Evolutionary conservation across 2,888 invertebrate genomes (phyloP).

Genomic region (Biston betularia): DNA sequence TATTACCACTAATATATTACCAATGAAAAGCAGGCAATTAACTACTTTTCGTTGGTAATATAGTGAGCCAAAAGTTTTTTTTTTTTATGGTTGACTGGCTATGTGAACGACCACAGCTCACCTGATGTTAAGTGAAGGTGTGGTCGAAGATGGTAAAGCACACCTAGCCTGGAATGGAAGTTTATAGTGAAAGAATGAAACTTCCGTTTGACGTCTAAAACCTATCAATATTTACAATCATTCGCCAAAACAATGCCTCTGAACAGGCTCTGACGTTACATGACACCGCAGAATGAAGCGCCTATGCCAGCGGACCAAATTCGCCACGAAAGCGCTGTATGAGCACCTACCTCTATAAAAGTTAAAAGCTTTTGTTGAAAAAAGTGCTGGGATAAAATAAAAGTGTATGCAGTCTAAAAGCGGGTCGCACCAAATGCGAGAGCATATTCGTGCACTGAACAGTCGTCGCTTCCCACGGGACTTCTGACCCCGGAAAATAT

Average conservation of each 20-base stretch:
- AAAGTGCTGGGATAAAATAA: slow-evolving; percentile 72
- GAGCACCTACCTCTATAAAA: slow-evolving; percentile 74
- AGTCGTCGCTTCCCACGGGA: slow-evolving; percentile 73
- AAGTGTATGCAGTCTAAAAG: slow-evolving; percentile 72
- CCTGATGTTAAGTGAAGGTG: no score
- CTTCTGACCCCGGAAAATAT: slow-evolving; percentile 65
- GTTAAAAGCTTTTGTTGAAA: slow-evolving; percentile 83
- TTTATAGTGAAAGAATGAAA: neutral
- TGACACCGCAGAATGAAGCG: slow-evolving; percentile 35
- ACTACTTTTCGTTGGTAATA: no score
- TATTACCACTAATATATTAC: no score
- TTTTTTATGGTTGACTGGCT: no score
- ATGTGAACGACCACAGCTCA: no score
- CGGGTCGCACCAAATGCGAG: slow-evolving; percentile 63
- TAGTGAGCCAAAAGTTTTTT: no score
- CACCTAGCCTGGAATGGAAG: no score
- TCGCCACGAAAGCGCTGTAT: slow-evolving; percentile 70
- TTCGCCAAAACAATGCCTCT: slow-evolving; percentile 8
- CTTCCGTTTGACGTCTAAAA: neutral
- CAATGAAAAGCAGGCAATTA: no score
- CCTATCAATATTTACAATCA: slow-evolving; percentile 5
- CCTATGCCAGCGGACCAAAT: slow-evolving; percentile 54
- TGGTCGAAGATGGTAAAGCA: no score
- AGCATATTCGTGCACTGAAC: slow-evolving; percentile 59
- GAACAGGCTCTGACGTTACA: slow-evolving; percentile 20